Base-by-base conservation (phyloP, 2,113 vertebrate genomes). In the Poeciliopsis turrubarensis region DNA sequence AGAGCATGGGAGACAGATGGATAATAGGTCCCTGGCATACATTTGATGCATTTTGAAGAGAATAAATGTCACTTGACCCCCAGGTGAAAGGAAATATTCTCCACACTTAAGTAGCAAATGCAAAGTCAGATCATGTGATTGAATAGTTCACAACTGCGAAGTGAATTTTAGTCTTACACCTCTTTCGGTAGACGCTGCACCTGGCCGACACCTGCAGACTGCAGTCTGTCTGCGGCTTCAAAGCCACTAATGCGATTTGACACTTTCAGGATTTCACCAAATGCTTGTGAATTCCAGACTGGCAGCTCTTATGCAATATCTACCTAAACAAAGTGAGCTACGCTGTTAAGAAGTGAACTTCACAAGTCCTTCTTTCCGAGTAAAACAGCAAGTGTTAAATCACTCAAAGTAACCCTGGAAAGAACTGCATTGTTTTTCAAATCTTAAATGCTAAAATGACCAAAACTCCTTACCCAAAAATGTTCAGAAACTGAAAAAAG, bases 1-100 rank as follows among this genome's bases (percentile, higher is more conserved):
- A 75, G 66, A 71, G 75, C 19, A 60, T 80, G 64, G 30, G 75
- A 81, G 60, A 89, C 69, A 79, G 82, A 88, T 72, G 60, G 65
- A 81, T 65, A 66, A 78, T 27, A 4, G 65, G 60, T 64, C 22
- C 32, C 31, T 71, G 25, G 44, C 22, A 0, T 14, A 11, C 27
- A 5, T 78, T 65, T 72, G 65, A 12, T 3, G 2, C 63, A 82
- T 63, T 74, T 13, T 17, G 11, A 57, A n/a, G 14, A 67, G 26
- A 30, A 79, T 3, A 60, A 65, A 41, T 29, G 29, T 61, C 70
- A 74, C 70, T 32, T 30, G 9, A 79, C 60, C 66, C 26, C 3
- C n/a, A 67, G 29, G 19, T 62, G 22, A 68, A 41, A 51, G 65
- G 37, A 65, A 65, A n/a, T 66, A 0, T 30, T 51, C 39, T 27